phyloP scores from a whole-genome alignment of 2,888 invertebrate species.

The Zygothrica quintamaculata region DNA sequence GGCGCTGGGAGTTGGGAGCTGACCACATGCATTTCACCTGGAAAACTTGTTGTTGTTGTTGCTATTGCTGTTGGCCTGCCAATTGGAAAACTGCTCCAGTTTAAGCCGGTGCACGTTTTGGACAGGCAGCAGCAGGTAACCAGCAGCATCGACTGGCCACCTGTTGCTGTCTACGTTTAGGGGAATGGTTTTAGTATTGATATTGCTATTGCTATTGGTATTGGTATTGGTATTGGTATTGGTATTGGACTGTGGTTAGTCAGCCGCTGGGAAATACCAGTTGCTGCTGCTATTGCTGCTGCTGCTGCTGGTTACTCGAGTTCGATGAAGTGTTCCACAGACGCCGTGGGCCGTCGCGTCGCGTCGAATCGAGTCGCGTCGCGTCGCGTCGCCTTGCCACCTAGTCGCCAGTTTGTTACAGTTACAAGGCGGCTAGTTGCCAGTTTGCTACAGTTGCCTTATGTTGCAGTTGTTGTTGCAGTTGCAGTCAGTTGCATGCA shows the following conservation, averaged over 20 bases:
- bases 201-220: slow-evolving; percentile 18
- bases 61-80: slow-evolving; percentile 38
- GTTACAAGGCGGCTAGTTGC: slow-evolving; percentile 63
- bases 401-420: slow-evolving; percentile 69
- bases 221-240: slow-evolving; percentile 23
- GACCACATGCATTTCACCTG: slow-evolving; percentile 54
- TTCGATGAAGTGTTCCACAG: slow-evolving; percentile 70
- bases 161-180: slow-evolving; percentile 43
- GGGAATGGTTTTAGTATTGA: slow-evolving; percentile 6
- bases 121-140: slow-evolving; percentile 53
- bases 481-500: slow-evolving; percentile 63
- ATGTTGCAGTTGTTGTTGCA: slow-evolving; percentile 51
- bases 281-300: slow-evolving; percentile 59
- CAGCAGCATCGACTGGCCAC: slow-evolving; percentile 39
- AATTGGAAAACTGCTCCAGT: slow-evolving; percentile 80
- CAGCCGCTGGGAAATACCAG: slow-evolving; percentile 80
- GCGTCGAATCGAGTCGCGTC: slow-evolving; percentile 42
- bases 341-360: slow-evolving; percentile 71
- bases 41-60: slow-evolving; percentile 57
- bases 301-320: slow-evolving; percentile 5
- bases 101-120: slow-evolving; percentile 78
- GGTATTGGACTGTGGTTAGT: slow-evolving; percentile 57
- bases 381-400: slow-evolving; percentile 27
- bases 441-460: slow-evolving; percentile 37
- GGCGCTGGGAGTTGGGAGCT: slow-evolving; percentile 24